These are phyloP conservation scores for Habroteleia sp. DNA, from an alignment of 2,888 invertebrate species.

Conservation along the genomic window DNA sequence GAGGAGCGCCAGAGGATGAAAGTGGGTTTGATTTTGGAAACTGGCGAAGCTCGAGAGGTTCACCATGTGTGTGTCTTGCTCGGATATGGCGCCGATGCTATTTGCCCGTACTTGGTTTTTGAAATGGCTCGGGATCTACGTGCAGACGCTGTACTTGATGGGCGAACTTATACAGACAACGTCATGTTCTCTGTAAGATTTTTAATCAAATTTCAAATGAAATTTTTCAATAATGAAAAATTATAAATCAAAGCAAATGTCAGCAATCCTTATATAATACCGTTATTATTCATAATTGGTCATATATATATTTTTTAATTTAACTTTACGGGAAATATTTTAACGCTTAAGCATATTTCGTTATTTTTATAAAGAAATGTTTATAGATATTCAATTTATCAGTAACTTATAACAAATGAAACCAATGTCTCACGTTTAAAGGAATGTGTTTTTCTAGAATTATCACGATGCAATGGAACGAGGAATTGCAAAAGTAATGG, in stretches of 20 bases:
- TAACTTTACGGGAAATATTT: too few relatives aligned
- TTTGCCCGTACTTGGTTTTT: conserved; percentile 98
- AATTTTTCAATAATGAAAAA: too few relatives aligned
- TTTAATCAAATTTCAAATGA: too few relatives aligned
- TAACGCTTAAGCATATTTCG: too few relatives aligned
- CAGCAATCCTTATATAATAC: too few relatives aligned
- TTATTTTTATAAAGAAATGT: too few relatives aligned
- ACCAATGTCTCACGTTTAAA: too few relatives aligned
- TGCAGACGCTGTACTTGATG: conserved; percentile 91
- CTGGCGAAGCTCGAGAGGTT: conserved; percentile 97
- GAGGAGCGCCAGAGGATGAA: conserved; percentile 97
- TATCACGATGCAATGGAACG: conserved; percentile 96
- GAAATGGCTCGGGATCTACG: conserved; percentile 94
- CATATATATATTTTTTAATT: conserved; percentile 2
- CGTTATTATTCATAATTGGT: too few relatives aligned
- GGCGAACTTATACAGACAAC: conserved; percentile 86
- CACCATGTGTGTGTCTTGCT: conserved; percentile 98
- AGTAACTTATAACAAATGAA: too few relatives aligned
- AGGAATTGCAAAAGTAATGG: conserved; percentile 97
- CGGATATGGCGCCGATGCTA: conserved; percentile 98
- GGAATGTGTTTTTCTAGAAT: conserved; percentile 81
- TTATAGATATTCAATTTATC: too few relatives aligned
- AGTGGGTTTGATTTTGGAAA: conserved; percentile 96
- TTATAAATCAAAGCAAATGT: too few relatives aligned
- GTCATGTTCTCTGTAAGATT: conserved; percentile 88